phyloP scores from a whole-genome alignment of 2,888 invertebrate genomes.

The Ypsolopha scabrella region DNA sequence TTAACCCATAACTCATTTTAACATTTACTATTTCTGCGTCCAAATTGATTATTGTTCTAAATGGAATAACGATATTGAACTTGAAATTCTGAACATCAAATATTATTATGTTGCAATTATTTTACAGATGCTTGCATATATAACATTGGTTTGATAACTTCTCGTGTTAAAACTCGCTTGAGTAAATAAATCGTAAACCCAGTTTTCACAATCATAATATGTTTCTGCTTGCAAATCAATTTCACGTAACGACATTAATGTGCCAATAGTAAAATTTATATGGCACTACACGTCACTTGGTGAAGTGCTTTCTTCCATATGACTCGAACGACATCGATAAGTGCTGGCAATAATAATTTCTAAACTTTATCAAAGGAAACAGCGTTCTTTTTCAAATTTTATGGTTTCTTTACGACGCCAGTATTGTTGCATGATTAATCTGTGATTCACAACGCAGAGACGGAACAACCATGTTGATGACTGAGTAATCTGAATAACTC shows the following conservation, averaged over 20 bases:
- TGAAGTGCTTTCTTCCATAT: constrained; percentile 47
- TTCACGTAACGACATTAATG: constrained; percentile 70
- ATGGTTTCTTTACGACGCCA: background rate
- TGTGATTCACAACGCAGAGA: background rate
- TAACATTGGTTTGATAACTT: constrained; percentile 8
- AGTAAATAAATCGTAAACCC: constrained; percentile 71
- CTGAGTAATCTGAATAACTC: background rate
- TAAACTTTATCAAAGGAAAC: background rate
- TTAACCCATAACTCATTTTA: no score
- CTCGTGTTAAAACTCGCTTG: constrained; percentile 48
- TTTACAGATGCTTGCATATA: no score
- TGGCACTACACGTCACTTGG: constrained; percentile 59
- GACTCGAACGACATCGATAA: constrained; percentile 23
- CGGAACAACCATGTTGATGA: background rate
- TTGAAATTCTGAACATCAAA: no score
- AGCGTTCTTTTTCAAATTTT: background rate
- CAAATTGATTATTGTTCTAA: no score
- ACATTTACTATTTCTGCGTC: no score
- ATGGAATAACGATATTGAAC: no score
- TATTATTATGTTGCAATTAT: no score
- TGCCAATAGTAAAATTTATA: constrained; percentile 68
- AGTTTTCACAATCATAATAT: constrained; percentile 70
- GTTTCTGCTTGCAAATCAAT: constrained; percentile 69
- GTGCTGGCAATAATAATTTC: background rate
- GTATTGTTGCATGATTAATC: background rate